These are phyloP conservation scores for Papilio protenor DNA, from an alignment of 2,888 invertebrate species.

Conservation along the genomic window DNA sequence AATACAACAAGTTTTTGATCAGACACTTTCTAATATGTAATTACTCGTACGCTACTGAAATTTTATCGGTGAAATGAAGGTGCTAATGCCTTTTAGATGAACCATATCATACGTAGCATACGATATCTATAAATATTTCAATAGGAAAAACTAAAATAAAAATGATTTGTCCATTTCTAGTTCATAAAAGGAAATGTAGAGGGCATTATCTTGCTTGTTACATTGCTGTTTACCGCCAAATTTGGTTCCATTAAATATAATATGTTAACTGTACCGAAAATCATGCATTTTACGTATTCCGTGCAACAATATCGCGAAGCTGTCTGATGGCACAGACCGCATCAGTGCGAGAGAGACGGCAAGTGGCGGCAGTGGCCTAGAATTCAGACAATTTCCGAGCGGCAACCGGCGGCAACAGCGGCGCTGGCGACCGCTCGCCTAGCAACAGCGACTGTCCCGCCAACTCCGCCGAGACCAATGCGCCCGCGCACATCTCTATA, in stretches of 20 bases:
- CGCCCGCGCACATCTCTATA: slow-evolving; percentile 41
- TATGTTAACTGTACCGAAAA: slow-evolving; percentile 8
- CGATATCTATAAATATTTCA: not conserved
- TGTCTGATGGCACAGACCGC: slow-evolving; percentile 36
- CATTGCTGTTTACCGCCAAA: not conserved
- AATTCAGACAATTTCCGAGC: slow-evolving; percentile 81
- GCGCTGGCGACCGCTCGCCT: slow-evolving; percentile 43
- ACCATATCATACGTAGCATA: not conserved
- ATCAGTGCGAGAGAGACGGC: slow-evolving; percentile 64
- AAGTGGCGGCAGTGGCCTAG: slow-evolving; percentile 69
- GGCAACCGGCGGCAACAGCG: slow-evolving; percentile 53
- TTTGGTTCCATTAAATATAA: not conserved
- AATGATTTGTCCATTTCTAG: not conserved
- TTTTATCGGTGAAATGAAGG: not conserved
- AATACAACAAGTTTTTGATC: not conserved
- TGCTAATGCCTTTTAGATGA: not conserved
- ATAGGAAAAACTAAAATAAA: not conserved
- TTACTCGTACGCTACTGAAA: not conserved
- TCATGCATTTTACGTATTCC: slow-evolving; percentile 9
- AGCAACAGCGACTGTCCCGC: slow-evolving; percentile 37
- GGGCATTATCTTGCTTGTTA: not conserved
- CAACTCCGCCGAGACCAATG: slow-evolving; percentile 26
- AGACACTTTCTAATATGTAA: not conserved
- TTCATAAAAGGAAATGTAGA: not conserved
- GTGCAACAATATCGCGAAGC: slow-evolving; percentile 42